Evolutionary conservation across 2,797 vertebrate species (phyloP), one percentile per base, ranked within the genome.

Genomic region (Cyclopterus lumpus): DNA sequence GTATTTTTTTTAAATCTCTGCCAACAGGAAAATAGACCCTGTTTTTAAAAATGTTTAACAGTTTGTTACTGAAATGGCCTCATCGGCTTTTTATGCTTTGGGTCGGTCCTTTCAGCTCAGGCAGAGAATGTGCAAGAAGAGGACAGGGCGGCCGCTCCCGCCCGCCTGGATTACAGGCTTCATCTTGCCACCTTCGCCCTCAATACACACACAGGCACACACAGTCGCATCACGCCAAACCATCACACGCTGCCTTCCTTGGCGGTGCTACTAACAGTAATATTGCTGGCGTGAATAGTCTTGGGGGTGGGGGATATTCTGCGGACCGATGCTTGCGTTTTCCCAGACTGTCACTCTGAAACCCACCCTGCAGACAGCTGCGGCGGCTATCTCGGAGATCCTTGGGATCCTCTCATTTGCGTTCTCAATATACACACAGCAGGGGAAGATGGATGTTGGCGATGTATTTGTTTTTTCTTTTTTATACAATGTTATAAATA

Each of bases 331-430:
- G 80, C 69, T 61, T 78, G 67, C 44, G 2, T 86, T 72, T 53
- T 80, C 34, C 55, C 72, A 49, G 60, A 57, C 73, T 79, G 76
- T 82, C 81, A 63, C 58, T 61, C 6, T 86, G 65, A 87, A 82
- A 73, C 76, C 71, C 70, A 65, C 58, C 83, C 79, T 51, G 34
- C 75, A 81, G 82, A 86, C 90, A 90, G 88, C 88, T 91, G 88
- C 86, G 59, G 75, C 3, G 38, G 82, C 88, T 91, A 88, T 92
- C 89, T 91, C 69, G 60, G 86, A 75, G 71, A 83, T 87, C 71
- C 69, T 79, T 78, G 79, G 86, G 86, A 90, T 87, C 77, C 53
- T 61, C 83, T 79, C 36, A 79, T 86, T 90, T 83, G 81, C 24
- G 6, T 49, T 71, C 84, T 73, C 55, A 67, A 36, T 79, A 76